Evolutionary conservation across 2,113 vertebrate genomes (phyloP), one percentile per base, ranked within the genome.

Genomic region (Ptilonorhynchus violaceus): DNA sequence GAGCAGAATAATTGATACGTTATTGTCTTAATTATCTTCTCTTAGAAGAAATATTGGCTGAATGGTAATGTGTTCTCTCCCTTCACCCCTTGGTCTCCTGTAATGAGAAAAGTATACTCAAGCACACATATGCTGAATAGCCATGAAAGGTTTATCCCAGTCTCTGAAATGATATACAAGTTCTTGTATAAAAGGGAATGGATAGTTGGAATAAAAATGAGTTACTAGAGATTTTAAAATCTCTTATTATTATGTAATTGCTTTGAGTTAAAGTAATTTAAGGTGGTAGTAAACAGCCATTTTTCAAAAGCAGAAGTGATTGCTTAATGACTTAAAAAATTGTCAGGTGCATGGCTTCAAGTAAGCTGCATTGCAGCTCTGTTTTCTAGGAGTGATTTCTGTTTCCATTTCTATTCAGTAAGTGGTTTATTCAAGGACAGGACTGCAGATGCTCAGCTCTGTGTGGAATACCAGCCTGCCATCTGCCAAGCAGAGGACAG

Each of bases 401-500:
- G 89, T 92, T 77, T 52, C 69, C 72, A 56, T 52, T 91, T 93
- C 83, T 91, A n/a, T 93, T 94, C 79, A 82, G 44, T 84, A 66
- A 81, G 83, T 89, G 70, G 60, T 94, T 96, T 96, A 85, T 87
- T 96, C 88, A 95, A n/a, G 76, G 83, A 42, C 76, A 62, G 86
- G 64, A 25, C 77, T 91, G 91, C 96, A 97, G 96, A 96, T 96
- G 95, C 93, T 95, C 76, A 89, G 66, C 66, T 68, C 85, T 95
- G 76, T 84, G 64, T 89, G 62, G 83, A 94, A 95, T 93, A 91
- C 77, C 91, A 91, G 83, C 31, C 92, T 97, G 91, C 88, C 92
- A 92, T 97, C 96, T 96, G 95, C 92, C 94, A 91, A 95, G 91
- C 88, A 94, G 93, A 94, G 64, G 73, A 92, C 83, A 94, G 88